Conservation (phyloP, 2,888 invertebrate genomes). For the Hanleya hanleyi region DNA sequence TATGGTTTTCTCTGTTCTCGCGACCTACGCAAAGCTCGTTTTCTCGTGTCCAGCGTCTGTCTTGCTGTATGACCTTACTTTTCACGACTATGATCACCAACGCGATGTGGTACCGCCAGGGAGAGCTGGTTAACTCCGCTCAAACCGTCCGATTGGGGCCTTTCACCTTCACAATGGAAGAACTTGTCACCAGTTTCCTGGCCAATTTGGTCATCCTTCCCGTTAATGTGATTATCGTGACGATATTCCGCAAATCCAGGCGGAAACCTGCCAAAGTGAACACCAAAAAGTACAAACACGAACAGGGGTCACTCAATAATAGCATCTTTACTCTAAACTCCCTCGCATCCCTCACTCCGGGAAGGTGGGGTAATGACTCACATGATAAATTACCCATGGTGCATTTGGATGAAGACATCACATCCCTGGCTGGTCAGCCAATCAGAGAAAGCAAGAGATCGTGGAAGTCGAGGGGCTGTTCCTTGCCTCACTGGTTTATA, state of each 20-base stretch:
- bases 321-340: conserved; percentile 1
- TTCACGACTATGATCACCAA: conserved; percentile 56
- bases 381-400: conserved; percentile 8
- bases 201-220: conserved; percentile 48
- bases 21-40: conserved; percentile 73
- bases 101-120: conserved; percentile 52
- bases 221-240: conserved; percentile 43
- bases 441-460: neutral
- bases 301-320: neutral
- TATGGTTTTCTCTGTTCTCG: conserved; percentile 74
- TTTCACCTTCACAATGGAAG: conserved; percentile 44
- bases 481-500: conserved; percentile 48
- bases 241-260: conserved; percentile 44
- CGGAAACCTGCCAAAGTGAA: conserved; percentile 16
- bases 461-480: conserved; percentile 9
- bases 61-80: conserved; percentile 51
- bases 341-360: neutral
- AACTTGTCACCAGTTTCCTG: conserved; percentile 46
- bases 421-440: neutral
- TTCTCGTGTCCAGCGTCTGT: conserved; percentile 65
- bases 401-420: neutral
- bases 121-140: conserved; percentile 21
- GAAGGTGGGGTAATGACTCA: too few species aligned
- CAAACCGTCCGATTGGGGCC: conserved; percentile 47
- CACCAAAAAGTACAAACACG: conserved; percentile 13